These are phyloP conservation scores for Scelioninae gen. 2 DNA, from an alignment of 2,888 invertebrate genomes.

Conservation along the genomic window DNA sequence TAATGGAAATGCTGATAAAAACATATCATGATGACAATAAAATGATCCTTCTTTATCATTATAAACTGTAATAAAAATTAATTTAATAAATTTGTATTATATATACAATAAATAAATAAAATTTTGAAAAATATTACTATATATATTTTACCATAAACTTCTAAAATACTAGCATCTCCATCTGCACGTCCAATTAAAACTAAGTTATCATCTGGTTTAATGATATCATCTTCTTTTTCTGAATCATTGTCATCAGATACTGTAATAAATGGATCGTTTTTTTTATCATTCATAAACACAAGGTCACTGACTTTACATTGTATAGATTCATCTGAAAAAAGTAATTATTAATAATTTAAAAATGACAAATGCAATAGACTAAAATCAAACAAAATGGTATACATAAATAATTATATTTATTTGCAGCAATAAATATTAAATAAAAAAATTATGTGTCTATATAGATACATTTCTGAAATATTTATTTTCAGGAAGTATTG, in stretches of 20 bases:
- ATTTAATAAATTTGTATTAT: slow-evolving; percentile 2
- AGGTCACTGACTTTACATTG: slow-evolving; percentile 70
- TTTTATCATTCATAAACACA: slow-evolving; percentile 64
- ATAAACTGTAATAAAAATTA: slow-evolving; percentile 80
- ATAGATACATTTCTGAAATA: too few species aligned
- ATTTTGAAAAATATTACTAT: too few species aligned
- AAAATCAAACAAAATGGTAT: too few species aligned
- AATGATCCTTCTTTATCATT: slow-evolving; percentile 92
- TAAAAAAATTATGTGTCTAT: too few species aligned
- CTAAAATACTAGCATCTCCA: slow-evolving; percentile 89
- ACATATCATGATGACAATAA: slow-evolving; percentile 95
- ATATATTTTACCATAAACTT: slow-evolving; percentile 83
- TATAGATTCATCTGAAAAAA: slow-evolving; percentile 65
- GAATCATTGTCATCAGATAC: slow-evolving; percentile 77
- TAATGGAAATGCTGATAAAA: slow-evolving; percentile 93
- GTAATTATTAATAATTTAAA: too few species aligned
- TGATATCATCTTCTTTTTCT: slow-evolving; percentile 92
- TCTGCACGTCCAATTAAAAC: slow-evolving; percentile 91
- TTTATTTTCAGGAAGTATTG: too few species aligned
- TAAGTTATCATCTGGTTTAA: slow-evolving; percentile 92
- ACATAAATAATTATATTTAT: too few species aligned
- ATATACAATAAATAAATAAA: background rate
- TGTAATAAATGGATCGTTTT: slow-evolving; percentile 69
- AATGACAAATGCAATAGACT: too few species aligned
- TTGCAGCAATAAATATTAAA: too few species aligned